phyloP scores from a whole-genome alignment of 2,113 vertebrate genomes.

The Tricholaema leucomelas region DNA sequence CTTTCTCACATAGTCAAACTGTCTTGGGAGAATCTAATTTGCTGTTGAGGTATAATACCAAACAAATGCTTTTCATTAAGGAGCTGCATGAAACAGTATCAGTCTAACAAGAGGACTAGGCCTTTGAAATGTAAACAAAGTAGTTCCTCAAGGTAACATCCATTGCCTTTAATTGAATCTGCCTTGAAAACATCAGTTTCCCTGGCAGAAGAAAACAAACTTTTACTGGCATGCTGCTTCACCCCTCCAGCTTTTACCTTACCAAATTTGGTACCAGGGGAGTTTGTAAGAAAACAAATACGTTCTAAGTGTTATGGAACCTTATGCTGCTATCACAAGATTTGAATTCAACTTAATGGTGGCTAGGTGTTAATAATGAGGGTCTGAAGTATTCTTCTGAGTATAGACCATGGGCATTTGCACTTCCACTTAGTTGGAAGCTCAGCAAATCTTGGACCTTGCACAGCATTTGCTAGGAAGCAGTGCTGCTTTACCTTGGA shows the following conservation, averaged over 20 bases:
- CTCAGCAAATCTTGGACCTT: not conserved
- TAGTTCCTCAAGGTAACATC: conserved; percentile 22
- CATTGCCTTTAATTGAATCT: conserved; percentile 15
- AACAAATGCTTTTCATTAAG: conserved; percentile 63
- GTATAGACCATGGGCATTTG: fast-evolving
- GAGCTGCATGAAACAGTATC: conserved; percentile 13
- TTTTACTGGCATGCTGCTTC: not conserved
- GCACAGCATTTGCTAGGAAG: not conserved
- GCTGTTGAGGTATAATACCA: conserved; percentile 27
- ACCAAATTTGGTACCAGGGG: not conserved
- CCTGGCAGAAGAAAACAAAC: not conserved
- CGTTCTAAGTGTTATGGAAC: not conserved
- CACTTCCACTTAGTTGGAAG: not conserved
- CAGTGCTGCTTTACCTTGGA: not conserved
- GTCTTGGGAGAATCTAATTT: conserved; percentile 35
- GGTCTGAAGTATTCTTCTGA: not conserved
- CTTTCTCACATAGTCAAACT: not conserved
- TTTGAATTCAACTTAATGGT: not conserved
- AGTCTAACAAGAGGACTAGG: not conserved
- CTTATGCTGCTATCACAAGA: not conserved
- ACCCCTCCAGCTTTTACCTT: not conserved
- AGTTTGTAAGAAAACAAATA: not conserved
- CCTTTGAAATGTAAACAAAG: conserved; percentile 57
- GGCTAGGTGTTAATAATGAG: not conserved
- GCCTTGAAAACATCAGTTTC: conserved; percentile 10